Conservation (phyloP, 2,113 vertebrate genomes). For the Corythornis cristatus region DNA sequence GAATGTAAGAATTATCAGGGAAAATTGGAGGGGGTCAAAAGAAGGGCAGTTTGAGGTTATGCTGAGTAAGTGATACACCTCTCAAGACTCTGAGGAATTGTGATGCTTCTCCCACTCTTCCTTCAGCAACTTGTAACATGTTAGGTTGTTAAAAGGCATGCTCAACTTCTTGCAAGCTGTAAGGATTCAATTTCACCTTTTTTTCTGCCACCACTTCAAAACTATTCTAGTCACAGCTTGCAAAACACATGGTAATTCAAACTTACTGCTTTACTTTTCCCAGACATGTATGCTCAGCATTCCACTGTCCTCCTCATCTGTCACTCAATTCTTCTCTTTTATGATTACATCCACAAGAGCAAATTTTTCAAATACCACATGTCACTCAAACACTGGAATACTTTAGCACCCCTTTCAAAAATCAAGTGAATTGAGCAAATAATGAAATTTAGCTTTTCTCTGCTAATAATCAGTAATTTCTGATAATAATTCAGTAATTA, state of each 20-base stretch:
- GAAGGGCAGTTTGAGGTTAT: background rate
- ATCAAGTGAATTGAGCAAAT: background rate
- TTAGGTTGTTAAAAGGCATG: background rate
- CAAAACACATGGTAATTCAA: background rate
- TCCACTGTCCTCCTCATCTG: background rate
- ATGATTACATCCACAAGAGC: background rate
- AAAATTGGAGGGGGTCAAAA: background rate
- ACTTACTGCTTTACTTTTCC: background rate
- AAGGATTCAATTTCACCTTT: background rate
- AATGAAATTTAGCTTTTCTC: background rate
- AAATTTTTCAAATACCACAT: background rate
- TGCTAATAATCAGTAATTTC: background rate
- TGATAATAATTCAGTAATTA: background rate
- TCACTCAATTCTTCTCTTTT: background rate
- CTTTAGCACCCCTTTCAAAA: background rate
- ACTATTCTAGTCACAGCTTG: background rate
- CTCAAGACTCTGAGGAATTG: background rate
- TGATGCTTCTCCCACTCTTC: background rate
- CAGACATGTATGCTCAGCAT: background rate
- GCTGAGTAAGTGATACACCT: background rate
- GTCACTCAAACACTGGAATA: background rate
- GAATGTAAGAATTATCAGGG: background rate
- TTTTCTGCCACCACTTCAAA: background rate
- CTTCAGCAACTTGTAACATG: background rate
- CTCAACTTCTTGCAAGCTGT: background rate